A percentile compares a stretch with the other conserved stretches of the same genome.
Conservation (phyloP, 1,140 invertebrate genomes). For the Aphidius gifuensis region DNA sequence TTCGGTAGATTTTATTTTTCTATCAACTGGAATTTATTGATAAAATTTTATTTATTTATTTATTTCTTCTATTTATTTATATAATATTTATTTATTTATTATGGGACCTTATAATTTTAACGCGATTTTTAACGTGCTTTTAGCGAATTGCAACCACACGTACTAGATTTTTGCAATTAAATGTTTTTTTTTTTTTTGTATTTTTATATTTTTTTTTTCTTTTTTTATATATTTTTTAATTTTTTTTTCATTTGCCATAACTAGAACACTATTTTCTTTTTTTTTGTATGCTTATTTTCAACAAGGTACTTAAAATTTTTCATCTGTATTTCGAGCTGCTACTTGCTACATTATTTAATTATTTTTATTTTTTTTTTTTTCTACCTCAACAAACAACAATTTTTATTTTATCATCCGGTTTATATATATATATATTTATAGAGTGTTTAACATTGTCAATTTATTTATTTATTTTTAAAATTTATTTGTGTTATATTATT, state of each 20-base stretch:
- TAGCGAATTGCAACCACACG: too few species aligned
- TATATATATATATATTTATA: constrained; percentile 16
- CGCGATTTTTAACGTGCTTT: constrained; percentile 28
- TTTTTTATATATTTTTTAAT: constrained; percentile 16
- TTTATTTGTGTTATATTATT: not conserved
- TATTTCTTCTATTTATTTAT: not conserved
- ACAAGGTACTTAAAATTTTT: constrained; percentile 49
- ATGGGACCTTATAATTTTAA: not conserved
- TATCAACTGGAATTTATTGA: not conserved
- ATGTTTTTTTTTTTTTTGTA: constrained; percentile 12
- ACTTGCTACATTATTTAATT: constrained; percentile 31
- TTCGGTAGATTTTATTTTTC: not conserved
- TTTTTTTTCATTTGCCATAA: constrained; percentile 11
- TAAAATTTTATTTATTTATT: constrained; percentile 6
- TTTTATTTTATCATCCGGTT: constrained; percentile 23
- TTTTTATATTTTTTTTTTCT: constrained; percentile 1
- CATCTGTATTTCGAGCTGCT: constrained; percentile 40
- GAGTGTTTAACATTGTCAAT: not conserved
- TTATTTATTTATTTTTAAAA: constrained; percentile 12
- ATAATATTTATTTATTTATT: constrained; percentile 2
- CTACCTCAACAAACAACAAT: constrained; percentile 46
- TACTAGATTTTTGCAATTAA: constrained; percentile 13
- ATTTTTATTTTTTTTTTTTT: constrained; percentile 16
- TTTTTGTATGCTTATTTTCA: constrained; percentile 47
- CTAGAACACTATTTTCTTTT: constrained; percentile 16